Percentiles rank a stretch among this genome's conserved stretches.
These are phyloP conservation scores for Drosophila sulfurigaster DNA, from an alignment of 1,140 invertebrate species.

Conservation along the genomic window DNA sequence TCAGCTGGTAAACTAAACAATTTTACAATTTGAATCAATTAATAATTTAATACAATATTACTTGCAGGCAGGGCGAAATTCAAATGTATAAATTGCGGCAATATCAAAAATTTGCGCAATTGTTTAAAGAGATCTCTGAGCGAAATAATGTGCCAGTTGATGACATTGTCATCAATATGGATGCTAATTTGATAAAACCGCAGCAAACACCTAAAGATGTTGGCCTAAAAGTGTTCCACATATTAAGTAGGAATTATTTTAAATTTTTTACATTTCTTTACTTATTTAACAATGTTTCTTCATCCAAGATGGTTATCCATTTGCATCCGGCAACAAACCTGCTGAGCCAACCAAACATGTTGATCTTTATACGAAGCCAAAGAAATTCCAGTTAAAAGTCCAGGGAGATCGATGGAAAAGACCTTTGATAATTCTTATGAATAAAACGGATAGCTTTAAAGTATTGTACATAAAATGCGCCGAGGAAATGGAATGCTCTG, in stretches of 20 bases:
- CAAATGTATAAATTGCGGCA: slow-evolving; percentile 65
- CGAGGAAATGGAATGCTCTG: slow-evolving; percentile 64
- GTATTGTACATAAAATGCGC: slow-evolving; percentile 75
- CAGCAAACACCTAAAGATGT: slow-evolving; percentile 65
- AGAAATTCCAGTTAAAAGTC: slow-evolving; percentile 68
- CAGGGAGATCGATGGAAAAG: slow-evolving; percentile 66
- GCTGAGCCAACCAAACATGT: background rate
- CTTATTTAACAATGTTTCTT: background rate
- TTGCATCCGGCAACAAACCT: slow-evolving; percentile 11
- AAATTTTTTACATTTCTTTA: background rate
- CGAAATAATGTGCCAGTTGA: slow-evolving; percentile 56
- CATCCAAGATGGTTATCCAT: slow-evolving; percentile 55
- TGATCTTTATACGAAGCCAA: slow-evolving; percentile 32
- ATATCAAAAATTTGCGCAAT: slow-evolving; percentile 69
- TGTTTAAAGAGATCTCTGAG: slow-evolving; percentile 68
- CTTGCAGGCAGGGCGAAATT: slow-evolving; percentile 61
- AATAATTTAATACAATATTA: background rate
- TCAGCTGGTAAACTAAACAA: slow-evolving; percentile 52
- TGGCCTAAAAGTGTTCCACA: slow-evolving; percentile 62
- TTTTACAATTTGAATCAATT: background rate
- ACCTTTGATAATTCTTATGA: slow-evolving; percentile 61
- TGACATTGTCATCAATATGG: slow-evolving; percentile 58
- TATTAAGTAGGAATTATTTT: slow-evolving; percentile 51
- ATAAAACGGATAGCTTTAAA: slow-evolving; percentile 67
- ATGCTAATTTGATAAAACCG: slow-evolving; percentile 54